A percentile compares a stretch with the other conserved stretches of the same genome.
These are phyloP conservation scores for Stercorarius parasiticus DNA, from an alignment of 2,113 vertebrate species.

Conservation along the genomic window DNA sequence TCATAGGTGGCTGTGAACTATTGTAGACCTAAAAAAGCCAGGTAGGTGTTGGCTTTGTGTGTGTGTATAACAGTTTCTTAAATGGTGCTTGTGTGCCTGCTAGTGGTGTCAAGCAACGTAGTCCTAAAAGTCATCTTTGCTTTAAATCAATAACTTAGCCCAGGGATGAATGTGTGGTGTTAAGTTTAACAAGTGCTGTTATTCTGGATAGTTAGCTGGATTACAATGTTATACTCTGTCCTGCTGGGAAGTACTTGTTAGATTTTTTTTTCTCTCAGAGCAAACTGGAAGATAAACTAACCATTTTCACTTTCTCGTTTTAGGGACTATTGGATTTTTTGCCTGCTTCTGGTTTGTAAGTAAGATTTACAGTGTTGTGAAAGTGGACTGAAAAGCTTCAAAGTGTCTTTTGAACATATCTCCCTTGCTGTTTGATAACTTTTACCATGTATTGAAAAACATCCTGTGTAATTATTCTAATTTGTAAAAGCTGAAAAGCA, in stretches of 20 bases:
- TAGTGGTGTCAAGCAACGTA: background rate
- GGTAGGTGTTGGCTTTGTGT: background rate
- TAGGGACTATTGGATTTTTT: slow-evolving; percentile 91
- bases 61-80: background rate
- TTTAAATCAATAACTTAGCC: background rate
- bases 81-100: background rate
- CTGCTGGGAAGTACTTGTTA: slow-evolving; percentile 4
- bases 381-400: slow-evolving; percentile 84
- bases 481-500: slow-evolving; percentile 5
- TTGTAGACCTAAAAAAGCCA: background rate
- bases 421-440: slow-evolving; percentile 30
- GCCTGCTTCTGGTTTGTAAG: slow-evolving; percentile 93
- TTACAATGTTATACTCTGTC: background rate
- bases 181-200: background rate
- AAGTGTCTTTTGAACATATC: slow-evolving; percentile 31
- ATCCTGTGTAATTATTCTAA: slow-evolving; percentile 33
- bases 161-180: background rate
- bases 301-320: slow-evolving; percentile 54
- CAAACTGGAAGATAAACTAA: slow-evolving; percentile 30
- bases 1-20: background rate
- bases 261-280: background rate
- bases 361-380: slow-evolving; percentile 93
- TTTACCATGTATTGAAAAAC: slow-evolving; percentile 49
- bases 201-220: background rate
- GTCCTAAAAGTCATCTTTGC: background rate